Conservation (phyloP, 2,888 invertebrate species). For the Pogonocherus hispidulus region DNA sequence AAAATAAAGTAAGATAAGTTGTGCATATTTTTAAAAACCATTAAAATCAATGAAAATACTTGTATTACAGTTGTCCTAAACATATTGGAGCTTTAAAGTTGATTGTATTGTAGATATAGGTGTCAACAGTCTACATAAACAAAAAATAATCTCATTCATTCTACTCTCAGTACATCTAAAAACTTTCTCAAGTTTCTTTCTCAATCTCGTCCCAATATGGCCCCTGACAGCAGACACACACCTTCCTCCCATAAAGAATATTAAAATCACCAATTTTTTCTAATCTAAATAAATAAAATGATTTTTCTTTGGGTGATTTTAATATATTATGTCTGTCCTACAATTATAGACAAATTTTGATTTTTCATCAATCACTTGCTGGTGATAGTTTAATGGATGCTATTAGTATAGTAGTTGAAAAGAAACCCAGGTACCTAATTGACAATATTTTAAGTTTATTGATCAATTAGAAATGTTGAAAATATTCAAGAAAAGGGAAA, state of each 20-base stretch:
- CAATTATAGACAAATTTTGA: slow-evolving; percentile 40
- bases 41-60: no score
- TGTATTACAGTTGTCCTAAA: no score
- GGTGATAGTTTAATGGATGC: slow-evolving; percentile 57
- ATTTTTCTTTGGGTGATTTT: slow-evolving; percentile 36
- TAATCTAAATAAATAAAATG: background rate
- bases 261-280: slow-evolving; percentile 8
- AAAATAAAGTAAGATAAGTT: no score
- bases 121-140: slow-evolving; percentile 25
- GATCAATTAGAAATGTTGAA: slow-evolving; percentile 28
- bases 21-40: no score
- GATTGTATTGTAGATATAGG: slow-evolving; percentile 9
- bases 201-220: slow-evolving; percentile 47
- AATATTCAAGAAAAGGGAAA: slow-evolving; percentile 35
- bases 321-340: slow-evolving; percentile 16
- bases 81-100: background rate
- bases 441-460: slow-evolving; percentile 35
- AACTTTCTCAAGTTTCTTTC: slow-evolving; percentile 36
- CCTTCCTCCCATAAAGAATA: slow-evolving; percentile 16
- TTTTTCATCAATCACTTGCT: slow-evolving; percentile 46
- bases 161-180: slow-evolving; percentile 29
- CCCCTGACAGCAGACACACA: slow-evolving; percentile 48
- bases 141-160: slow-evolving; percentile 32
- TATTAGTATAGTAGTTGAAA: slow-evolving; percentile 41
- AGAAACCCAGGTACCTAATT: slow-evolving; percentile 36